Evolutionary conservation across 2,797 vertebrate genomes (phyloP).

Genomic region (Falco naumanni): DNA sequence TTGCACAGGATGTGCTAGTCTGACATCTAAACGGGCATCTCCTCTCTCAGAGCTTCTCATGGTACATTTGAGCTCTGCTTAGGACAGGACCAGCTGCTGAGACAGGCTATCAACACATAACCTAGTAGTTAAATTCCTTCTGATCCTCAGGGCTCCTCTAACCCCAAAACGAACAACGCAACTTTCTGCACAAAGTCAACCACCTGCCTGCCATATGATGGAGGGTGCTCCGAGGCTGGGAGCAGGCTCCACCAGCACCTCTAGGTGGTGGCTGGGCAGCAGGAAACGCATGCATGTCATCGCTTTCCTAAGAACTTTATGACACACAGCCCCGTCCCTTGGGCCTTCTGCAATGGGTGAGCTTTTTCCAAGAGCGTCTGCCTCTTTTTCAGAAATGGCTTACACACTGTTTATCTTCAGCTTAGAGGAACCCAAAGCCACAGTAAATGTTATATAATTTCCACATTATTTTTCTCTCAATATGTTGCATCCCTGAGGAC

Average conservation of each 20-base stretch:
- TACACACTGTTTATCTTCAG: background rate
- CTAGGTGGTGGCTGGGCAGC: background rate
- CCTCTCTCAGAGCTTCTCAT: background rate
- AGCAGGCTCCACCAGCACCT: accelerated
- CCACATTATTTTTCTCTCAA: background rate
- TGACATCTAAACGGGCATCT: background rate
- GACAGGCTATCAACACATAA: background rate
- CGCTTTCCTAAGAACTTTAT: background rate
- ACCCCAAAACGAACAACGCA: background rate
- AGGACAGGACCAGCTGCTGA: background rate
- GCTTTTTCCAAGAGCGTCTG: background rate
- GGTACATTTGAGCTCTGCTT: background rate
- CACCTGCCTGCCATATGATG: background rate
- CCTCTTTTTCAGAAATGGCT: background rate
- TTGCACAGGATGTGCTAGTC: background rate
- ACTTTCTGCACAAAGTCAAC: background rate
- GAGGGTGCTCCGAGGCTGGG: background rate
- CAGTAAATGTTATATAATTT: background rate
- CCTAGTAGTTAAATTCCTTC: background rate
- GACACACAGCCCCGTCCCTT: accelerated
- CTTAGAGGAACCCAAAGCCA: background rate
- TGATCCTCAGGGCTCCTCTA: background rate
- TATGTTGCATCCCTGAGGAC: background rate
- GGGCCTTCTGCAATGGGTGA: background rate
- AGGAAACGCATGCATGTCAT: accelerated